Base-by-base conservation (phyloP, 2,888 invertebrate species). In the Anaspis maculata region DNA sequence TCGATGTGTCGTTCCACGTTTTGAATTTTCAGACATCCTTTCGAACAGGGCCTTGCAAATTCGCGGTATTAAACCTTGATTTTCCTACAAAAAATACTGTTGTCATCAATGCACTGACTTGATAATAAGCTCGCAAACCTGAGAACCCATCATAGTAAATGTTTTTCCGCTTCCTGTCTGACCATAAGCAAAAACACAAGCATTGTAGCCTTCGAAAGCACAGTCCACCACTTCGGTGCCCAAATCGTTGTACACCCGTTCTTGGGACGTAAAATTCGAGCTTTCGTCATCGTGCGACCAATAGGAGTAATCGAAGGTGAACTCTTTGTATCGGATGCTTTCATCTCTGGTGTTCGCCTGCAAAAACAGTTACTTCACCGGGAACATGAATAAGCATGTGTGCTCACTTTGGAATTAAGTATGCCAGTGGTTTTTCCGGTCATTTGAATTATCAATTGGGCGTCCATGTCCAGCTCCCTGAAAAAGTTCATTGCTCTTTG, bases 151-250 rank as follows among this genome's bases (percentile, higher is more conserved):
- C 89, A 90, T 90, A 19, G 89, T 90, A 61, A 84, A 88, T 0
- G 89, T 89, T 68, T 90, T 90, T 32, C 89, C 89, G 62, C 87
- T 87, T 44, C 89, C 89, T 2, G 89, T 90, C 70, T 90, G 89
- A 12, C 90, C 90, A 62, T 90, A 90, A 25, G 90, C 89, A 69
- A 90, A 89, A 34, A 89, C 86, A 60, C 89, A 89, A 37, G 88
- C 88, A 67, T 89, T 89, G 71, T 89, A 89, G 19, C 84, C 84
- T 56, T 83, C 77, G 65, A 84, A 84, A 42, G 83, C 84, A 68
- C 82, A 82, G 66, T 81, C 80, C 43, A 85, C 77, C 42, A 85
- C 84, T 65, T 84, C 84, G 59, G 77, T 72, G 19, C 84, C 84
- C 47, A 85, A 70, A 69, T 84, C 83, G 26, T 76, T 69, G 66